Base-by-base conservation (phyloP, 1,140 invertebrate species). In the Drosophila obscura region DNA sequence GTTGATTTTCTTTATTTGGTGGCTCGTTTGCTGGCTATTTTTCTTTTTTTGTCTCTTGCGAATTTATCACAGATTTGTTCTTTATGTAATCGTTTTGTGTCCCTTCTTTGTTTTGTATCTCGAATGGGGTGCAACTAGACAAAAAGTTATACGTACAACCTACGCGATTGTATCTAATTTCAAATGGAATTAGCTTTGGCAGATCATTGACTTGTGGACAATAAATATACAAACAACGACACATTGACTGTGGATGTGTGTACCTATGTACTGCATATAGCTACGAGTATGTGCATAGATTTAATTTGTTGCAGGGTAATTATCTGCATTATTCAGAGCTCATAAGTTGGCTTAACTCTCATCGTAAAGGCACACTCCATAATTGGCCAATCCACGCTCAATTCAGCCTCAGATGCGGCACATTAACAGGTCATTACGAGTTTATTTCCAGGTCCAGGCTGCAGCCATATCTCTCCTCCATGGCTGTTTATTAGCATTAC, bases 41-140 rank as follows among this genome's bases (percentile, higher is more conserved):
- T 39, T 39, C 35, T 9, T 28, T n/a, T 53, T 53, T 53, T 48
- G 35, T 51, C 84, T 80, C 56, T 77, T 80, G 55, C 62, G 53
- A 79, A 80, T 84, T 80, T 80, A 85, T 84, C 67, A 68, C 64
- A 67, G 77, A 84, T 85, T 84, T 63, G 67, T 77, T 77, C 63
- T 73, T 62, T 77, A 64, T 72, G 63, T 73, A 80, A 83, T 73
- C 78, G 76, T 73, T 80, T 84, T 84, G 75, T 80, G 43, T 46
- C 60, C 64, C 51, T 48, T 24, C 58, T 48, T 63, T 43, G 16
- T 9, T 26, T 44, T 62, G 48, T 64, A 57, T 60, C 55, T 71
- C 15, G 4, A 11, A 39, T 13, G 35, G 13, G 35, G 1, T 13
- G 35, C 35, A 5, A 55, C 53, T 64, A 60, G 64, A 71, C 65